phyloP scores from a whole-genome alignment of 2,797 vertebrate genomes.

The Argya squamiceps region DNA sequence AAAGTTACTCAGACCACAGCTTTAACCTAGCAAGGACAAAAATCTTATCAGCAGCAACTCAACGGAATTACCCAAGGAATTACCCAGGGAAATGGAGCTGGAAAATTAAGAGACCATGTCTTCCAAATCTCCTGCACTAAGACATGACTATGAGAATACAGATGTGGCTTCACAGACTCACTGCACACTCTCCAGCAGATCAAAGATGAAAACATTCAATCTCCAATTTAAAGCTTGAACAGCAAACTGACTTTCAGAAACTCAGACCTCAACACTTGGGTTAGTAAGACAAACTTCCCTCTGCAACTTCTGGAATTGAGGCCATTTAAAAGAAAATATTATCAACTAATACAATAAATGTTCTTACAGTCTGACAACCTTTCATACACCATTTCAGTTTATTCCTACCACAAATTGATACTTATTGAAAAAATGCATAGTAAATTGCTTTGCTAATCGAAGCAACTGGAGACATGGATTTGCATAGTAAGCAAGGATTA shows the following conservation, averaged over 20 bases:
- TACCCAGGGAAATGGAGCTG: not conserved
- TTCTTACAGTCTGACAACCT: not conserved
- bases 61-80: not conserved
- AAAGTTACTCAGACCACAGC: not conserved
- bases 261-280: not conserved
- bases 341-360: not conserved
- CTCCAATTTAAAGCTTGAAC: not conserved
- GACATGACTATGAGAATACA: not conserved
- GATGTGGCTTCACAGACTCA: not conserved
- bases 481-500: conserved; percentile 57
- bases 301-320: not conserved
- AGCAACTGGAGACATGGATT: conserved; percentile 22
- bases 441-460: conserved; percentile 49
- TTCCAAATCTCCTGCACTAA: not conserved
- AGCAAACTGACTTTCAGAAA: not conserved
- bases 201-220: not conserved
- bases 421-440: conserved; percentile 25
- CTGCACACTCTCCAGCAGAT: not conserved
- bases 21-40: not conserved
- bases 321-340: not conserved
- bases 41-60: not conserved
- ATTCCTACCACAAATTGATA: conserved; percentile 20
- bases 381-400: not conserved
- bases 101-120: not conserved
- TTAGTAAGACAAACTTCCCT: not conserved